phyloP scores from a whole-genome alignment of 37 sponge, comb jelly and placozoan species.

The Ephydatia muelleri region DNA sequence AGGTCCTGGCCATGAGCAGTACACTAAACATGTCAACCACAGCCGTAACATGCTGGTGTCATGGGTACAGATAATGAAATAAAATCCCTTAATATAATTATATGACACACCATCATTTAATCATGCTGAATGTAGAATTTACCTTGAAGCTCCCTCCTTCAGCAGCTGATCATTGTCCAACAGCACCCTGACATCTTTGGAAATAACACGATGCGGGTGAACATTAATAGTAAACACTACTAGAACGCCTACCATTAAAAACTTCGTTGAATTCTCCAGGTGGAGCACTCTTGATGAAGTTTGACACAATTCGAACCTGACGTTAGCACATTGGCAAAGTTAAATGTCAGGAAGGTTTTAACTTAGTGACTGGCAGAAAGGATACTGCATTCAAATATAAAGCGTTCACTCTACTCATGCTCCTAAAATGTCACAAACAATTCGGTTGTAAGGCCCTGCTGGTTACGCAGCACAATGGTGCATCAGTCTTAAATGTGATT shows the following conservation, averaged over 20 bases:
- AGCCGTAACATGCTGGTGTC: no score
- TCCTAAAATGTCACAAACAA: background rate
- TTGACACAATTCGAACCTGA: slow-evolving; percentile 84
- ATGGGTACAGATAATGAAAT: no score
- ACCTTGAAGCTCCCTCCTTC: slow-evolving; percentile 81
- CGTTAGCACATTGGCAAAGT: no score
- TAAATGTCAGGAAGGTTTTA: no score
- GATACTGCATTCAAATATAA: background rate
- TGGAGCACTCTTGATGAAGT: slow-evolving; percentile 90
- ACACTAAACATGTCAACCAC: no score
- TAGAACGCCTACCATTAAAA: slow-evolving; percentile 75
- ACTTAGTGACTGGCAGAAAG: no score
- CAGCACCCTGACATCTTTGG: slow-evolving; percentile 87
- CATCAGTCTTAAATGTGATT: background rate
- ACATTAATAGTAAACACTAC: background rate
- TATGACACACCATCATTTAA: no score
- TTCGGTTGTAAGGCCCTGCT: background rate
- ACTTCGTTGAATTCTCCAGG: slow-evolving; percentile 99
- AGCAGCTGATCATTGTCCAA: slow-evolving; percentile 87
- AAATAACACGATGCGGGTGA: background rate
- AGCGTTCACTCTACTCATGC: background rate
- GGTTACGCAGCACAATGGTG: background rate
- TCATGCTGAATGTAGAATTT: background rate
- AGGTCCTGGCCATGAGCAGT: background rate
- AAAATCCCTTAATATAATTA: no score